These are phyloP conservation scores for Drosophila arizonae DNA, from an alignment of 1,140 invertebrate species.

Conservation along the genomic window DNA sequence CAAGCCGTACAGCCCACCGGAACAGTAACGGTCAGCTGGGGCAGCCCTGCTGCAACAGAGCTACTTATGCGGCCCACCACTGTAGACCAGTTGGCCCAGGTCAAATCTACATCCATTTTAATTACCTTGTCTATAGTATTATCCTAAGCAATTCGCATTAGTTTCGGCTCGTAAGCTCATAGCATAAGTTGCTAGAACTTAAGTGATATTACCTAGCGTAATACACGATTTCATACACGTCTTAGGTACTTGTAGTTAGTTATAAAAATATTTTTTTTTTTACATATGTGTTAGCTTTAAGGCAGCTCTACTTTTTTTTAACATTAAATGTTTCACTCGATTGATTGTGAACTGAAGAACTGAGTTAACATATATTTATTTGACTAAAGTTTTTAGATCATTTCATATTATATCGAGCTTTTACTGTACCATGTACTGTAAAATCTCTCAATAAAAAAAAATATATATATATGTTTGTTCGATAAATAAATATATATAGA, in stretches of 20 bases:
- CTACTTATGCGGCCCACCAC: conserved; percentile 25
- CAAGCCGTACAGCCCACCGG: conserved; percentile 46
- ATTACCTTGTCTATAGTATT: conserved; percentile 16
- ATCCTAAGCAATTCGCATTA: conserved; percentile 2
- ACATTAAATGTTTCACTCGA: background rate
- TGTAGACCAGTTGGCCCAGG: background rate
- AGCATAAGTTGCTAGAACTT: background rate
- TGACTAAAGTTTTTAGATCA: too few relatives aligned
- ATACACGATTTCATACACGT: background rate
- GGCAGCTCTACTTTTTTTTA: background rate
- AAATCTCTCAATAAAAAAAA: too few relatives aligned
- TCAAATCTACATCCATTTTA: background rate
- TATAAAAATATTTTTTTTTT: background rate
- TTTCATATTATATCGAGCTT: too few relatives aligned
- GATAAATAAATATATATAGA: too few relatives aligned
- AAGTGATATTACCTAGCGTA: background rate
- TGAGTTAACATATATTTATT: too few relatives aligned
- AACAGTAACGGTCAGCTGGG: conserved; percentile 28
- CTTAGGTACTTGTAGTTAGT: background rate
- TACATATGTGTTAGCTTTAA: background rate
- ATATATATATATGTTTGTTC: too few relatives aligned
- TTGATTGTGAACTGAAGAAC: too few relatives aligned
- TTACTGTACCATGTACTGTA: too few relatives aligned
- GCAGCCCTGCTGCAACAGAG: conserved; percentile 4
- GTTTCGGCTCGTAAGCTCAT: background rate